Conservation (phyloP, 2,888 invertebrate species). For the Eupelmus urozonus region DNA sequence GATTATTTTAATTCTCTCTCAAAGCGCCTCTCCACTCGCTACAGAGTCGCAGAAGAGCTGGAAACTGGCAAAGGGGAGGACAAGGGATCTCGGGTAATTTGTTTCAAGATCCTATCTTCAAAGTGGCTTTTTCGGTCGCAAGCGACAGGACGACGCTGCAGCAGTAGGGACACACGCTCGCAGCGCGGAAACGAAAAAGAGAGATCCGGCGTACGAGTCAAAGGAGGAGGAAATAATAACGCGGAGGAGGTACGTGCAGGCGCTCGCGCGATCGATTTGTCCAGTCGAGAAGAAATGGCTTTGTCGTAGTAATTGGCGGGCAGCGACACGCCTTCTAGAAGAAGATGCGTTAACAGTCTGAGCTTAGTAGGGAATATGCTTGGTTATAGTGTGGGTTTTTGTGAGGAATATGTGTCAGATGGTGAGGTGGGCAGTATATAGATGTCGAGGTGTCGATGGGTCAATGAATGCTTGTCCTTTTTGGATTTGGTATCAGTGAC, state of each 20-base stretch:
- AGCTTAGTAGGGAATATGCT: no score
- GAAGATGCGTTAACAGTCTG: neutral
- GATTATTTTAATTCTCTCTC: conserved; percentile 19
- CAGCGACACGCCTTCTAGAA: neutral
- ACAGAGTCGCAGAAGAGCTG: no score
- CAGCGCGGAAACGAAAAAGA: conserved; percentile 53
- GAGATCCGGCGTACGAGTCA: neutral
- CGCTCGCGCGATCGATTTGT: conserved; percentile 62
- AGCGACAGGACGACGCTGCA: conserved; percentile 54
- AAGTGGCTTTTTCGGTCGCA: conserved; percentile 71
- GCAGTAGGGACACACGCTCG: conserved; percentile 54
- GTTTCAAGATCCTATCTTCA: conserved; percentile 76
- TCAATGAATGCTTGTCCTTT: no score
- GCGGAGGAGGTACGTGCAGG: conserved; percentile 1
- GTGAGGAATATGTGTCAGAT: neutral
- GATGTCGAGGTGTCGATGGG: no score
- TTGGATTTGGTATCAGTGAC: no score
- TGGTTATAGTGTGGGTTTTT: neutral
- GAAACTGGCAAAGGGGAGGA: conserved; percentile 52
- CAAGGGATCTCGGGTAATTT: conserved; percentile 70
- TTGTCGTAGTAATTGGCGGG: conserved; percentile 50
- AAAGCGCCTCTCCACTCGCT: no score
- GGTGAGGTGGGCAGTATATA: neutral
- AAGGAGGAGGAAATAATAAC: neutral
- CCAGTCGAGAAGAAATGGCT: conserved; percentile 59